Evolutionary conservation across 1,140 invertebrate genomes (phyloP).

Genomic region (Stratiolaelaps scimitus): DNA sequence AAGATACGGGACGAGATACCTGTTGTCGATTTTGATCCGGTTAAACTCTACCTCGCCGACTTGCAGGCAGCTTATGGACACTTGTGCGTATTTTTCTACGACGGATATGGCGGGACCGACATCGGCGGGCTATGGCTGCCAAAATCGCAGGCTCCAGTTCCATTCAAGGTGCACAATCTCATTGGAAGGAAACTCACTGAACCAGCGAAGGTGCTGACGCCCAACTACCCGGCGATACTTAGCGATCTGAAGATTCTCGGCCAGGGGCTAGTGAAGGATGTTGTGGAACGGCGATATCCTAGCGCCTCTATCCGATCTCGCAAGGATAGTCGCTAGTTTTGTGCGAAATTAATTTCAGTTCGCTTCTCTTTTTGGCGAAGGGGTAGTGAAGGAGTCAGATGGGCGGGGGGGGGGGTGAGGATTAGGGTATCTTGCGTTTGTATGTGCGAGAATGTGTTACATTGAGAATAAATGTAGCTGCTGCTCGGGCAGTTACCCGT

Average conservation of each 20-base stretch:
- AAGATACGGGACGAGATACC: constrained; percentile 45
- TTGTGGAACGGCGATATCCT: constrained; percentile 30
- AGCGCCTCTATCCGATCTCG: neutral
- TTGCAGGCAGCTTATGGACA: constrained; percentile 60
- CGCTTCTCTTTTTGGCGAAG: too few relatives aligned
- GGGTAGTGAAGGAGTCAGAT: too few relatives aligned
- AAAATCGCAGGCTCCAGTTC: constrained; percentile 46
- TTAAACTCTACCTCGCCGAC: constrained; percentile 56
- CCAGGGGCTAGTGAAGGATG: constrained; percentile 46
- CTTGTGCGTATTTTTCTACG: constrained; percentile 73
- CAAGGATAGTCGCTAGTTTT: too few relatives aligned
- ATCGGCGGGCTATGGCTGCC: constrained; percentile 74
- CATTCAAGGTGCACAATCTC: constrained; percentile 54
- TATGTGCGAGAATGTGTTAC: too few relatives aligned
- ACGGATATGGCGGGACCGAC: constrained; percentile 62
- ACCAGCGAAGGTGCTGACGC: constrained; percentile 35
- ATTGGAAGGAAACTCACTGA: constrained; percentile 30
- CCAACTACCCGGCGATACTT: constrained; percentile 54
- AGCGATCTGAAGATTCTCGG: constrained; percentile 60
- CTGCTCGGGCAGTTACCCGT: too few relatives aligned
- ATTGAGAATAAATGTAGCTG: too few relatives aligned
- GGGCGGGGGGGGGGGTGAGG: too few relatives aligned
- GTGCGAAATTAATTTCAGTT: too few relatives aligned
- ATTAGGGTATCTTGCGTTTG: too few relatives aligned
- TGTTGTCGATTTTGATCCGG: constrained; percentile 60